Base-by-base conservation (phyloP, 2,113 vertebrate species). In the Eubucco bourcierii region DNA sequence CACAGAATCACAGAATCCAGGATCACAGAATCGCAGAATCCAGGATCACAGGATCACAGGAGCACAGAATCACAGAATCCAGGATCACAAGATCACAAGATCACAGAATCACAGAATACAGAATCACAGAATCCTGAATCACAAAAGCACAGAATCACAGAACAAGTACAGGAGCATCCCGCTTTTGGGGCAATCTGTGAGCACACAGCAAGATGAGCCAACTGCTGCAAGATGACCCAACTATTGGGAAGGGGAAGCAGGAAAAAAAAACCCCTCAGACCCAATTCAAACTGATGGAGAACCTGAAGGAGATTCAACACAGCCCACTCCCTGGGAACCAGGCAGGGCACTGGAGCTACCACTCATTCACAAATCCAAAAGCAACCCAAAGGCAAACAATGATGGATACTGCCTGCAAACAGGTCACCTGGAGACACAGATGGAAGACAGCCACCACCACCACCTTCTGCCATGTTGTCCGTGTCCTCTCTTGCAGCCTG, bases 201-300 rank as follows among this genome's bases (percentile, higher is more conserved):
- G 76, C 41, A 31, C 41, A 21, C 17, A 52, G 19, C 6, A 41
- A 63, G 55, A 80, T 0, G 0, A 44, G 21, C 21, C 67, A 76
- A 17, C 11, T 0, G 0, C 3, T 31, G 21, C 6, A 41, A 59
- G 59, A 80, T 0, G 0, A 39, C 24, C 24, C 71, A 76, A 17
- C 10, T 0, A 0, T 3, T n/a, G 53, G 27, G 60, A 63, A 87
- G 13, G 34, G 33, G 24, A 52, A 74, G 37, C 37, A 73, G 65
- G 34, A 15, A 31, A 10, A 1, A 31, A 31, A 33, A 73, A 67
- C 16, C 9, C 1, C 4, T 0, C 34, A 34, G 11, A 55, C 65
- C 64, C 25, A 15, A 19, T 71, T 80, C 41, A 84, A 50, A 70
- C 5, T 3, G 2, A 58, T 28, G 16, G 27, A 7, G 23, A 91